A percentile compares a stretch with the other conserved stretches of the same genome.
These are phyloP conservation scores for Polypedilum vanderplanki DNA, from an alignment of 1,140 invertebrate genomes.

Conservation along the genomic window DNA sequence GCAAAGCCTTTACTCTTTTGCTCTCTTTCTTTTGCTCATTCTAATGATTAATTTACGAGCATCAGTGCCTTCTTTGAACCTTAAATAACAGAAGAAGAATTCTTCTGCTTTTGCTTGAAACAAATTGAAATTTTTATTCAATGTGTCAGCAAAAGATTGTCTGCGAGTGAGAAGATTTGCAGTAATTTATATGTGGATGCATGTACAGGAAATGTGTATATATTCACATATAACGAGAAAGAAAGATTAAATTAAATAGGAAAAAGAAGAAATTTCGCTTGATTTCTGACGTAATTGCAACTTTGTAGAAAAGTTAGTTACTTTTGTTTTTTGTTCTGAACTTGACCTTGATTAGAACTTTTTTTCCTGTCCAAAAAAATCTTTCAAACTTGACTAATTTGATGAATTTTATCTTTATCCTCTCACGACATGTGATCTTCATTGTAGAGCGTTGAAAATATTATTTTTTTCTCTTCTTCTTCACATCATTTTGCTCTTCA, in stretches of 20 bases:
- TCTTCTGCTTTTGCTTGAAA: neutral
- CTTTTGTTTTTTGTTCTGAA: neutral
- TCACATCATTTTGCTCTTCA: neutral
- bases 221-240: too few relatives aligned
- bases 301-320: too few relatives aligned
- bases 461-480: neutral
- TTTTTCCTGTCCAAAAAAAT: neutral
- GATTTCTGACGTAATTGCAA: neutral
- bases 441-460: neutral
- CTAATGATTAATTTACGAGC: slow-evolving; percentile 16
- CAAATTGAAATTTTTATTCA: slow-evolving; percentile 28
- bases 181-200: neutral
- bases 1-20: neutral
- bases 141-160: slow-evolving; percentile 25
- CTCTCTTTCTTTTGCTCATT: neutral
- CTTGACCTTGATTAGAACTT: neutral
- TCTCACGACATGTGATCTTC: neutral
- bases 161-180: neutral
- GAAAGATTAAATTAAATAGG: neutral
- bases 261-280: neutral
- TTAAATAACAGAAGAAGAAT: neutral
- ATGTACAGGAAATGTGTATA: neutral
- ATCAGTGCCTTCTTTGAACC: neutral
- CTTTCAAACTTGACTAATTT: too few relatives aligned
- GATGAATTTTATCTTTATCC: neutral